These are phyloP conservation scores for Carcinoscorpius rotundicauda DNA, from an alignment of 1,140 invertebrate genomes.

Conservation along the genomic window DNA sequence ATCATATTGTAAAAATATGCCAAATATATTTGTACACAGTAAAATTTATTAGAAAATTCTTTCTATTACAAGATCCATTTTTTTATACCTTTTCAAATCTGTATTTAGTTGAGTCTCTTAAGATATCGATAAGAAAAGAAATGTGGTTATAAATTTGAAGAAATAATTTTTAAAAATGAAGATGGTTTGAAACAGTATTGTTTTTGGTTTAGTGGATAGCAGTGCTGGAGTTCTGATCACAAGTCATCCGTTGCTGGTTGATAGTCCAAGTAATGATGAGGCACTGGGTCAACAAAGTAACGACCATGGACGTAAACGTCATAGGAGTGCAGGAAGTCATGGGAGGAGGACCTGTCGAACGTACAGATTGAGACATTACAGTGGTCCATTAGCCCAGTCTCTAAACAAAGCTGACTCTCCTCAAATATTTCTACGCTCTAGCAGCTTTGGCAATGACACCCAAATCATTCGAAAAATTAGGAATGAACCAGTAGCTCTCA, in stretches of 20 bases:
- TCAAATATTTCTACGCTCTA: constrained; percentile 40
- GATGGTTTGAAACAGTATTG: neutral
- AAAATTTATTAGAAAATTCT: no score
- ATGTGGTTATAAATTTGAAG: no score
- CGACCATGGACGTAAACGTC: constrained; percentile 25
- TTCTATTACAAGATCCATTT: no score
- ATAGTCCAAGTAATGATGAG: constrained; percentile 10
- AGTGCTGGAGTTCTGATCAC: constrained; percentile 48
- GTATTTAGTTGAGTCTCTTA: no score
- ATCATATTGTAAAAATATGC: no score
- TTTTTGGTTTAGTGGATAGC: constrained; percentile 38
- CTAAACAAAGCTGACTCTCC: constrained; percentile 6
- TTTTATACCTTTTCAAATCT: no score
- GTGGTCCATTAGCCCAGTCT: neutral
- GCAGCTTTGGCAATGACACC: constrained; percentile 60
- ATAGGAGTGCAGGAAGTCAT: constrained; percentile 30
- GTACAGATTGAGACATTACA: constrained; percentile 2
- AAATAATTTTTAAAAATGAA: no score
- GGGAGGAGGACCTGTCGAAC: neutral
- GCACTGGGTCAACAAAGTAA: constrained; percentile 3
- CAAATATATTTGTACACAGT: no score
- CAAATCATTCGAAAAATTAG: constrained; percentile 53
- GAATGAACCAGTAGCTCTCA: neutral
- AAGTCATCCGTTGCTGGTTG: constrained; percentile 25
- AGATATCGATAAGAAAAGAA: no score